These are phyloP conservation scores for Leucoraja erinaceus DNA, from an alignment of 2,113 vertebrate species.

Conservation along the genomic window DNA sequence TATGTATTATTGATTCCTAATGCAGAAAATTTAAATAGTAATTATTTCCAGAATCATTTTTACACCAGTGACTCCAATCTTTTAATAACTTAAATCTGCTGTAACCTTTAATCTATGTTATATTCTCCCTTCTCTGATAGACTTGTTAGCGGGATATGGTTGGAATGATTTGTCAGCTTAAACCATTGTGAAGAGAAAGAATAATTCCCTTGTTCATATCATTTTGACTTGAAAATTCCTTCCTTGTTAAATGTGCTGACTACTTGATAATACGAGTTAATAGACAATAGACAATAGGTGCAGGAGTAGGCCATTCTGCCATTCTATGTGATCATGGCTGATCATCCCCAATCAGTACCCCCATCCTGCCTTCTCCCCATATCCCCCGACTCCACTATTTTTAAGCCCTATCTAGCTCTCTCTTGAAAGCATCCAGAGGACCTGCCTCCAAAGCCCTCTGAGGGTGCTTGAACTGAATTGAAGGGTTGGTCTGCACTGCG, in stretches of 20 bases:
- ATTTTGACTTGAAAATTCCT: neutral
- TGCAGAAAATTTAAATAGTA: constrained; percentile 37
- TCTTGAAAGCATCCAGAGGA: no score
- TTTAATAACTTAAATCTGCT: constrained; percentile 33
- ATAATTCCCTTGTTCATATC: neutral
- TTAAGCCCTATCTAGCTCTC: no score
- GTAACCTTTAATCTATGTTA: constrained; percentile 30
- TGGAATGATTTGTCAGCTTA: neutral
- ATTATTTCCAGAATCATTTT: constrained; percentile 32
- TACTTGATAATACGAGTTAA: neutral
- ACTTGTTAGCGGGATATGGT: constrained; percentile 16
- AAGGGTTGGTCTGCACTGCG: no score
- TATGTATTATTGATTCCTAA: constrained; percentile 37
- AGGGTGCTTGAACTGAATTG: no score
- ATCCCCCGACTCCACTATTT: no score
- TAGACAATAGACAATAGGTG: no score
- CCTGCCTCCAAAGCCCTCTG: no score
- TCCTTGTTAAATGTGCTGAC: neutral
- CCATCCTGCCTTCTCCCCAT: no score
- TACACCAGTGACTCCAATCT: constrained; percentile 20
- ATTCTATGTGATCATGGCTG: no score
- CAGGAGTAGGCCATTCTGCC: no score
- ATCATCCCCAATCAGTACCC: no score
- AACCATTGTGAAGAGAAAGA: neutral
- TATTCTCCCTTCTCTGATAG: neutral